phyloP scores from a whole-genome alignment of 2,888 invertebrate species.

The Zootermopsis nevadensis region DNA sequence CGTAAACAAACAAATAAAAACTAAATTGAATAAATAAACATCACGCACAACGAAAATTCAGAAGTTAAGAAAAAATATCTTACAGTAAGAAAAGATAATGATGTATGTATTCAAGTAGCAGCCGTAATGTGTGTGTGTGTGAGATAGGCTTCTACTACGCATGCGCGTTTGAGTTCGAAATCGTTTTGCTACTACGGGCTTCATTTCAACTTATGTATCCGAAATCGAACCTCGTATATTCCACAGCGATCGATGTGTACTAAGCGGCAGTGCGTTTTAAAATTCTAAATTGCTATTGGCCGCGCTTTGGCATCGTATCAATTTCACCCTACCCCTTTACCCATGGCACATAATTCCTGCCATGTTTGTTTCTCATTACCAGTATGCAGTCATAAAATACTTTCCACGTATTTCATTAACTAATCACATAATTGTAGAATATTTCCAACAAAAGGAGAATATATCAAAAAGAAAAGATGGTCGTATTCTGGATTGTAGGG shows the following conservation, averaged over 20 bases:
- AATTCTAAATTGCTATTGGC: not conserved
- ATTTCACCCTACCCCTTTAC: not conserved
- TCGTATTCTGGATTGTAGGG: no score
- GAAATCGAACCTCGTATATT: not conserved
- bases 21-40: slow-evolving; percentile 7
- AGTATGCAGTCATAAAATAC: no score
- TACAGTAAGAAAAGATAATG: no score
- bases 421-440: no score
- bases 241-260: slow-evolving; percentile 5
- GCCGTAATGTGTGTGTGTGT: no score
- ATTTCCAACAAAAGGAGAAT: no score
- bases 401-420: no score
- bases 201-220: slow-evolving; percentile 24
- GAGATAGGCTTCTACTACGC: not conserved
- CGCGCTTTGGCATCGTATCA: not conserved
- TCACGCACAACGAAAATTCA: slow-evolving; percentile 15
- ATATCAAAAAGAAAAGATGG: no score
- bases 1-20: slow-evolving; percentile 24
- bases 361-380: not conserved
- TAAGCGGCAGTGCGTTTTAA: not conserved
- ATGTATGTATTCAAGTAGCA: no score
- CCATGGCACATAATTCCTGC: not conserved
- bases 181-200: not conserved
- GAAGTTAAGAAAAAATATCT: no score
- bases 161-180: not conserved